phyloP scores from a whole-genome alignment of 23 tunicate genomes.

The Styela plicata region DNA sequence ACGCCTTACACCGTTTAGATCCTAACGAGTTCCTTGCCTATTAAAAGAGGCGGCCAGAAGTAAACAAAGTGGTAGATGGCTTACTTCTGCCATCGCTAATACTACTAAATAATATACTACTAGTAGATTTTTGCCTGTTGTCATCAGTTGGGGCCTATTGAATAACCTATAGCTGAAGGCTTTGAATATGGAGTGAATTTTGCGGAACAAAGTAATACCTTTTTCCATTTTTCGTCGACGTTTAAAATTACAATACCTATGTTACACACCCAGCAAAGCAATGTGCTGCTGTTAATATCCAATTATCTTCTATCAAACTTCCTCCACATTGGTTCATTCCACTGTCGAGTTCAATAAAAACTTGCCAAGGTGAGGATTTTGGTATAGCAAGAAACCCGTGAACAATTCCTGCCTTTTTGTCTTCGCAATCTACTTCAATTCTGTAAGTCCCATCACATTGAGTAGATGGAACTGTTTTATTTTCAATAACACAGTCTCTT shows the following conservation, averaged over 20 bases:
- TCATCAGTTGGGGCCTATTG: no score
- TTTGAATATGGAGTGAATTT: no score
- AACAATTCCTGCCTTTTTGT: neutral
- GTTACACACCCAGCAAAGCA: neutral
- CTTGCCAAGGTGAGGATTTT: neutral
- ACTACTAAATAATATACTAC: neutral
- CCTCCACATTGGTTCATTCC: conserved; percentile 1
- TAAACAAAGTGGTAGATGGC: no score
- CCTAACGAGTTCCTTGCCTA: no score
- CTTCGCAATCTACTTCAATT: neutral
- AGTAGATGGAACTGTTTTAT: neutral
- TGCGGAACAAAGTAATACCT: no score
- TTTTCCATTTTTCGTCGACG: neutral
- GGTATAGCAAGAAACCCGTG: neutral
- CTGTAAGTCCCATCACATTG: neutral
- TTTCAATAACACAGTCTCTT: neutral
- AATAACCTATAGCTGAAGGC: no score
- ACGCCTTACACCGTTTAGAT: no score
- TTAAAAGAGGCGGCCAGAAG: no score
- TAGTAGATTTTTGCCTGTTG: neutral
- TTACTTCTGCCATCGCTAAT: no score
- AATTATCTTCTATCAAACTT: neutral
- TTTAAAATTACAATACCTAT: neutral
- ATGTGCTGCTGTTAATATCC: conserved; percentile 9
- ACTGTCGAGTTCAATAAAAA: neutral